Base-by-base conservation (phyloP, 2,888 invertebrate species). In the Pristionchus entomophagus region DNA sequence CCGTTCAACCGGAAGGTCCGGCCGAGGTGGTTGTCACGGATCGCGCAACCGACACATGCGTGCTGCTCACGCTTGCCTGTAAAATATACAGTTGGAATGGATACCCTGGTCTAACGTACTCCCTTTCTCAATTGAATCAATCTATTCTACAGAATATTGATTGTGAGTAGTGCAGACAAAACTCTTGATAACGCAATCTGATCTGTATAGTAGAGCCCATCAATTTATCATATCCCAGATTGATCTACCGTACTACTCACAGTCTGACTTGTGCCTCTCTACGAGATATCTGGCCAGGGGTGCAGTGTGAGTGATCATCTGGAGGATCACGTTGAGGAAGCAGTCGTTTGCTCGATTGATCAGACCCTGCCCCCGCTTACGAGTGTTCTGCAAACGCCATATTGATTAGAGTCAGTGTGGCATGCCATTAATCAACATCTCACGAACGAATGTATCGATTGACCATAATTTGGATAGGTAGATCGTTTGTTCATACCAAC, bases 321-420 rank as follows among this genome's bases (percentile, higher is more conserved):
- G 92, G 2, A 92, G 88, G 19, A 92, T 90, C 29, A 88, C 87
- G 51, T 92, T 92, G 82, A 92, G 69, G 86, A 92, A 92, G 86
- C 92, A 92, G 82, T 92, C 90, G 82, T 92, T 92, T 19, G 88
- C 85, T 6, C 86, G 85, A 80, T 92, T 92, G 78, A 83, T 73
- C 26, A 92, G 84, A 0, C 92, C 92, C 59, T 81, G 65, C 2
- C 89, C 89, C 56, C 88, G 73, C 51, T 51, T 38, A 22, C 69
- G 69, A n/a, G 69, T n/a, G 35, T 84, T 38, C 82, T 87, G 84
- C 32, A 83, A 86, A 22, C 5, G 22, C 14, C 8, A 17, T 56
- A 56, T 56, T 5, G 22, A 56, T 56, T 56, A 56, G n/a, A 22
- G 17, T 59, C 59, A n/a, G n/a, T 59, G 10, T 10, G n/a, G 59